These are phyloP conservation scores for Hozukius guyotensis DNA, from an alignment of 2,797 vertebrate genomes.

Conservation along the genomic window DNA sequence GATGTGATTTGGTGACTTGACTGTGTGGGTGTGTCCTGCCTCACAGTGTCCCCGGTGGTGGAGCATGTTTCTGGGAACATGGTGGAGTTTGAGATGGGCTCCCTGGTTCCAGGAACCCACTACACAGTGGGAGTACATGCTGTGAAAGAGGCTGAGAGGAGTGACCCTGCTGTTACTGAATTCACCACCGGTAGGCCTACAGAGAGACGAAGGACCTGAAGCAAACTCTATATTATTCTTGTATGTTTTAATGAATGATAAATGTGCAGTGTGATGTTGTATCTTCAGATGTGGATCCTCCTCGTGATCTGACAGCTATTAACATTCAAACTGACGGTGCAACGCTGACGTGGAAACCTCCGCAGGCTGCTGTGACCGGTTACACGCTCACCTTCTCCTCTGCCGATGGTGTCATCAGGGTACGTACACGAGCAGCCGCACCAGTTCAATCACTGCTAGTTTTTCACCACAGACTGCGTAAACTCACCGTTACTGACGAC, in stretches of 20 bases:
- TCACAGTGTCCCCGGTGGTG: constrained; percentile 83
- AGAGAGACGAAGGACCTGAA: not conserved
- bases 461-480: not conserved
- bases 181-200: constrained; percentile 89
- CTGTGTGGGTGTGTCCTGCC: not conserved
- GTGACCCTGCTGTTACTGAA: constrained; percentile 77
- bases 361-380: constrained; percentile 85
- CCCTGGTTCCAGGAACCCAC: constrained; percentile 86
- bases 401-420: constrained; percentile 86
- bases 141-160: constrained; percentile 83
- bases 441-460: not conserved
- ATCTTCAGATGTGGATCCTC: constrained; percentile 88
- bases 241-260: not conserved
- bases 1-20: not conserved
- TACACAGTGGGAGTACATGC: constrained; percentile 88
- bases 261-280: constrained; percentile 3
- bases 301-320: constrained; percentile 84
- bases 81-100: constrained; percentile 87
- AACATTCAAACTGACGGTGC: constrained; percentile 90
- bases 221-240: not conserved
- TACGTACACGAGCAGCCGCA: constrained; percentile 49
- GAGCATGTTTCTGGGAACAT: constrained; percentile 90
- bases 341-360: constrained; percentile 88
- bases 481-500: not conserved
- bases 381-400: constrained; percentile 90